Evolutionary conservation across 2,797 vertebrate genomes (phyloP), one percentile per base, ranked within the genome.

Genomic region (Xerus rutilus): DNA sequence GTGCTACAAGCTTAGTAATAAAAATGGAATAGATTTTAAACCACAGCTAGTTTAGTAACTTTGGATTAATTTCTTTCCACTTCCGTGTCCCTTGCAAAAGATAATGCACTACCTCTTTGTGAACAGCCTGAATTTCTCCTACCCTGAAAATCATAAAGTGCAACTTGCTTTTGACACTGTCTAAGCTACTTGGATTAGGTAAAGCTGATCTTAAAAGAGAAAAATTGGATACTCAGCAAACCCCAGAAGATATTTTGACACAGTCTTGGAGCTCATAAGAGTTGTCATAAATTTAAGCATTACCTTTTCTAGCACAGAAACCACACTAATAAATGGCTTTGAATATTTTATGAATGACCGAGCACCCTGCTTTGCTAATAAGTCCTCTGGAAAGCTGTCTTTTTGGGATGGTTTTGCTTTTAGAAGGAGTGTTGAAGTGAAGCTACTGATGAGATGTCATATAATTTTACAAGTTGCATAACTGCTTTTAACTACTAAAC

Each of bases 391-490:
- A 97, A 96, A 96, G 76, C 92, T 91, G 28, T 62, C 96, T 95
- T 92, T 91, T 12, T 5, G 74, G 89, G 49, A 90, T 96, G 82
- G 52, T 91, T 96, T 97, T 97, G 86, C 83, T 97, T 97, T 94
- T 96, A 95, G 94, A 95, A 97, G 97, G 97, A 97, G n/a, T 98
- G 79, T 86, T 97, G 32, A 98, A 97, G 96, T 97, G 92, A 98
- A 97, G 95, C 96, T 98, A 97, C 98, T 98, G 98, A 98, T 98
- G 97, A 98, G 97, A 96, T 97, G 96, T 98, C 97, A 3, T 98
- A 98, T 98, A 98, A 98, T 98, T 98, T 99, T 98, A 98, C 96
- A 98, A 98, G 98, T 98, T 98, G 97, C 97, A 94, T 98, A 99
- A 99, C 98, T 98, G 98, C 97, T 98, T 98, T 98, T 98, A 99